Evolutionary conservation across 1,140 invertebrate species (phyloP).

Genomic region (Elymnias hypermnestra): DNA sequence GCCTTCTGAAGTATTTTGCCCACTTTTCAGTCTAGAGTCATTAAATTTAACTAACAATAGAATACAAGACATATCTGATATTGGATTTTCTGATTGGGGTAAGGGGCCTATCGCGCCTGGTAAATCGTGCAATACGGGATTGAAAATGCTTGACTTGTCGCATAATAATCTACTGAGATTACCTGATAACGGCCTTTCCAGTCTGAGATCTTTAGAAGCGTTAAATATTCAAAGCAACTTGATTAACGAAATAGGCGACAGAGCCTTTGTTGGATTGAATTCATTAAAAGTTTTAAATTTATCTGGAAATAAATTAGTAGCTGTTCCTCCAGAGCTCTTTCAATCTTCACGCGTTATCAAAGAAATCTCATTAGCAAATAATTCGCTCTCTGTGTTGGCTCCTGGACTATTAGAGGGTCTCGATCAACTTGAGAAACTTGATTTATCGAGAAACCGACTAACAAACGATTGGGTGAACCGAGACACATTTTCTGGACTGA

Average conservation of each 20-base stretch:
- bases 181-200: conserved; percentile 83
- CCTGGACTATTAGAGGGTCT: conserved; percentile 86
- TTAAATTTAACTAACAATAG: conserved; percentile 88
- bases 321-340: conserved; percentile 87
- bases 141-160: conserved; percentile 85
- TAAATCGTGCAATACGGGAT: conserved; percentile 79
- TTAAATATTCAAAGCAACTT: conserved; percentile 85
- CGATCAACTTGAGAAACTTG: conserved; percentile 85
- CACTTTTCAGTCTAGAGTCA: conserved; percentile 80
- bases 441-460: conserved; percentile 86
- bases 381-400: conserved; percentile 86
- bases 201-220: conserved; percentile 80
- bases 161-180: conserved; percentile 82
- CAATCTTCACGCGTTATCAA: conserved; percentile 82
- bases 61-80: conserved; percentile 84
- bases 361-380: conserved; percentile 87
- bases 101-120: conserved; percentile 79
- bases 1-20: conserved; percentile 85
- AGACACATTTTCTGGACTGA: conserved; percentile 87
- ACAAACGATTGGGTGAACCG: conserved; percentile 87
- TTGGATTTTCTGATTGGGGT: conserved; percentile 84
- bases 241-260: conserved; percentile 83
- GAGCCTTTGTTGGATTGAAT: conserved; percentile 83
- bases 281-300: conserved; percentile 84
- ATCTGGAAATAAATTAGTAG: conserved; percentile 86